These are phyloP conservation scores for Orthosia gracilis DNA, from an alignment of 2,888 invertebrate species.

Conservation along the genomic window DNA sequence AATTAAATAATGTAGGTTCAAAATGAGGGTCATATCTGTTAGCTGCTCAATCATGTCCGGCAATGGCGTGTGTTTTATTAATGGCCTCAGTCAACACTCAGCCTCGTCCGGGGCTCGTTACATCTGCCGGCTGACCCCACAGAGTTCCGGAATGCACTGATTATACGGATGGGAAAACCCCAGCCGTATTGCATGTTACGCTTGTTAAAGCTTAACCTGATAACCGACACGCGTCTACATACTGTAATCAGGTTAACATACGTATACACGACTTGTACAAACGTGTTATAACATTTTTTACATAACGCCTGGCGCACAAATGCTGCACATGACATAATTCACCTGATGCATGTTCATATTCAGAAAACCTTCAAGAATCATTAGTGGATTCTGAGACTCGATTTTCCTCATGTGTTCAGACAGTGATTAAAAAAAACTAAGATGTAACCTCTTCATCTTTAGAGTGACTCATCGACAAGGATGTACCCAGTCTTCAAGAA, in stretches of 20 bases:
- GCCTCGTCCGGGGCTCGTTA: conserved; percentile 41
- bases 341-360: conserved; percentile 16
- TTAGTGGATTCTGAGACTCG: conserved; percentile 12
- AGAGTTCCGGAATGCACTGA: conserved; percentile 63
- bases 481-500: conserved; percentile 35
- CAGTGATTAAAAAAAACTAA: conserved; percentile 21
- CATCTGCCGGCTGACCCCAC: conserved; percentile 43
- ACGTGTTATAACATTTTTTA: conserved; percentile 28
- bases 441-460: conserved; percentile 17
- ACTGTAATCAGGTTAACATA: conserved; percentile 40
- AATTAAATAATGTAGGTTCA: conserved; percentile 51
- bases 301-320: conserved; percentile 30
- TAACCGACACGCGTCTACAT: conserved; percentile 52
- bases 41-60: conserved; percentile 59
- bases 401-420: conserved; percentile 33
- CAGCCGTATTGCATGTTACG: conserved; percentile 45
- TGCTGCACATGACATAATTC: conserved; percentile 41
- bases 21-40: conserved; percentile 63
- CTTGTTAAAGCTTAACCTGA: conserved; percentile 62
- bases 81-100: conserved; percentile 59
- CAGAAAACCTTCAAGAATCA: conserved; percentile 27
- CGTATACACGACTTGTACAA: conserved; percentile 11
- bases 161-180: conserved; percentile 66
- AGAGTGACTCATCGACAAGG: conserved; percentile 29
- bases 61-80: conserved; percentile 59